A percentile compares a stretch with the other conserved stretches of the same genome.
phyloP scores from a whole-genome alignment of 2,888 invertebrate genomes.

The Meiosimyza decipiens region DNA sequence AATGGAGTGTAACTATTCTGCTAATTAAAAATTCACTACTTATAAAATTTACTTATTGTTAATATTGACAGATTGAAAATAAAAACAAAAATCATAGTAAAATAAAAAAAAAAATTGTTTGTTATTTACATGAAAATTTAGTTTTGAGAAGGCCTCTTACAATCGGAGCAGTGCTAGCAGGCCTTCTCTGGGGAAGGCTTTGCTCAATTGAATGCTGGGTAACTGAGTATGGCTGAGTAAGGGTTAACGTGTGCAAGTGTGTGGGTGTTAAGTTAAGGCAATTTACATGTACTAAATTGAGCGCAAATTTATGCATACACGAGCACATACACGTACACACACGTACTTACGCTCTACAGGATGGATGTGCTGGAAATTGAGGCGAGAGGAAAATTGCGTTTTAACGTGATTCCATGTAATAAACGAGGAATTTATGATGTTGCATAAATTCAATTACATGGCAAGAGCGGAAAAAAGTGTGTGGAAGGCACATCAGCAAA shows the following conservation, averaged over 20 bases:
- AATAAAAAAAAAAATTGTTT: too few species aligned
- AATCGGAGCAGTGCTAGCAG: too few species aligned
- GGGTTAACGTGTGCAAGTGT: neutral
- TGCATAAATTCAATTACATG: slow-evolving; percentile 58
- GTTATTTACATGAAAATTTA: too few species aligned
- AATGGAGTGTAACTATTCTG: too few species aligned
- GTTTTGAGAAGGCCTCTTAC: too few species aligned
- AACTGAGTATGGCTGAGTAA: neutral
- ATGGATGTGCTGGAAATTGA: neutral
- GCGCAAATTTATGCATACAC: slow-evolving; percentile 8
- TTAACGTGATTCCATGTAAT: slow-evolving; percentile 53
- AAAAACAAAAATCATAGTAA: too few species aligned
- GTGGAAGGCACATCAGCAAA: neutral
- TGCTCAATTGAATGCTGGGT: too few species aligned
- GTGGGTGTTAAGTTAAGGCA: slow-evolving; percentile 19
- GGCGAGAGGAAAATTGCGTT: slow-evolving; percentile 26
- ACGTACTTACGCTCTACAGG: neutral
- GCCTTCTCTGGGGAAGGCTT: too few species aligned
- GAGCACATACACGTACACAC: slow-evolving; percentile 7
- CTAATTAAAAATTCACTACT: too few species aligned
- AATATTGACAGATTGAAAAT: too few species aligned
- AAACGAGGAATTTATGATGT: slow-evolving; percentile 52
- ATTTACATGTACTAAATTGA: slow-evolving; percentile 21
- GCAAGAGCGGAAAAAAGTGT: neutral
- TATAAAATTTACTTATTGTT: too few species aligned